Percentiles rank a stretch among this genome's conserved stretches.
phyloP scores from a whole-genome alignment of 1,140 invertebrate genomes.

The Luehdorfia chinensis region DNA sequence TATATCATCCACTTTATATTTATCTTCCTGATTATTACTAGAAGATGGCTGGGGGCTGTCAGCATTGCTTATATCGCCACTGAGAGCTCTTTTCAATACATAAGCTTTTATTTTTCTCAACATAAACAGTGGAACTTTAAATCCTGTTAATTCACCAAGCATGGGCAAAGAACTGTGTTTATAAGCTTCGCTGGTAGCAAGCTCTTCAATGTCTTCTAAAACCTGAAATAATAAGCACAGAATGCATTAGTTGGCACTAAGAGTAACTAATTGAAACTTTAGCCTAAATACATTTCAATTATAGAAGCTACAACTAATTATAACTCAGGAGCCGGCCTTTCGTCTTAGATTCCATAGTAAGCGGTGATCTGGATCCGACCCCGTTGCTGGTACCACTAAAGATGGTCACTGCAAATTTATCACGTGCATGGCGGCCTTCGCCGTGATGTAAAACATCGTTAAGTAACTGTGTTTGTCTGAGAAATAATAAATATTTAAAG shows the following conservation, averaged over 20 bases:
- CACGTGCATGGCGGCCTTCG: too few species aligned
- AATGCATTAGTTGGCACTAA: neutral
- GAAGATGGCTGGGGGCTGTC: constrained; percentile 61
- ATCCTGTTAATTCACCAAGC: constrained; percentile 83
- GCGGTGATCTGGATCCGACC: too few species aligned
- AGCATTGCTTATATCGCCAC: constrained; percentile 47
- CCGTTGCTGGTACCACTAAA: too few species aligned
- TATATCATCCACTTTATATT: constrained; percentile 57
- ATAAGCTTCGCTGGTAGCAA: constrained; percentile 85
- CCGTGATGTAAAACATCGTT: too few species aligned
- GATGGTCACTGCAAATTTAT: too few species aligned
- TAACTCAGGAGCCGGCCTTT: too few species aligned
- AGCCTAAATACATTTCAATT: too few species aligned
- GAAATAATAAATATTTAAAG: too few species aligned
- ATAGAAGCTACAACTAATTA: too few species aligned
- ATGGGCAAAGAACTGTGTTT: constrained; percentile 82
- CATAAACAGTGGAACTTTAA: constrained; percentile 85
- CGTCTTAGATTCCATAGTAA: too few species aligned
- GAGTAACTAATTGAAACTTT: too few species aligned
- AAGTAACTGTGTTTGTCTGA: too few species aligned
- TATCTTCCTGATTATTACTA: constrained; percentile 49
- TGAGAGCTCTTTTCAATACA: constrained; percentile 62
- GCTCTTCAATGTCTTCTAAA: constrained; percentile 87
- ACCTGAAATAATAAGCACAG: constrained; percentile 61
- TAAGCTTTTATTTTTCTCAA: constrained; percentile 82